A percentile compares a stretch with the other conserved stretches of the same genome.
Evolutionary conservation across 2,888 invertebrate species (phyloP).

Genomic region (Mallateleia sp.): DNA sequence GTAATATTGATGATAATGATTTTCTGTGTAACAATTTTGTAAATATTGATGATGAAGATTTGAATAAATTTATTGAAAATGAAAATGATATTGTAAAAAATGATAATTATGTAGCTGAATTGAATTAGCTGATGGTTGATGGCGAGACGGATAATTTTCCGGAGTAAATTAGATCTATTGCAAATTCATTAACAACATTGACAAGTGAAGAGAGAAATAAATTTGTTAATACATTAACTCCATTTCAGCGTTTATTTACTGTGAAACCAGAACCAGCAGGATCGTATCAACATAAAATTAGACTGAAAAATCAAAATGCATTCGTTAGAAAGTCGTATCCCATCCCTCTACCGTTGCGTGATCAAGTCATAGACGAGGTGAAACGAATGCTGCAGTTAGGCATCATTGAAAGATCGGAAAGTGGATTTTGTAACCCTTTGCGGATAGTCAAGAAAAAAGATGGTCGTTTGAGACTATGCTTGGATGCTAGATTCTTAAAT

Average conservation of each 20-base stretch:
- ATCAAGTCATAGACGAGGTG: neutral
- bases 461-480: slow-evolving; percentile 80
- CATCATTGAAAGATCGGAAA: slow-evolving; percentile 9
- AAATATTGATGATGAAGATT: neutral
- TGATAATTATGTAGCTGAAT: neutral
- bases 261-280: neutral
- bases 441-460: slow-evolving; percentile 31
- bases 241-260: neutral
- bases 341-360: neutral
- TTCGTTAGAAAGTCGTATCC: slow-evolving; percentile 6
- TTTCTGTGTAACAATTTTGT: neutral
- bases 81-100: neutral
- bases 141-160: neutral
- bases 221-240: neutral
- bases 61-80: neutral
- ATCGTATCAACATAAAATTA: slow-evolving; percentile 14
- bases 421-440: slow-evolving; percentile 20
- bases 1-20: neutral
- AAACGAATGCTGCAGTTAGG: neutral
- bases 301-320: slow-evolving; percentile 10
- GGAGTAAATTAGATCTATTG: neutral
- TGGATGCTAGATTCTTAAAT: slow-evolving; percentile 85
- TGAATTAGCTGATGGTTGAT: neutral
- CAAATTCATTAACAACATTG: neutral
- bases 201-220: neutral